phyloP scores from a whole-genome alignment of 2,888 invertebrate genomes.

The Galeruca laticollis region DNA sequence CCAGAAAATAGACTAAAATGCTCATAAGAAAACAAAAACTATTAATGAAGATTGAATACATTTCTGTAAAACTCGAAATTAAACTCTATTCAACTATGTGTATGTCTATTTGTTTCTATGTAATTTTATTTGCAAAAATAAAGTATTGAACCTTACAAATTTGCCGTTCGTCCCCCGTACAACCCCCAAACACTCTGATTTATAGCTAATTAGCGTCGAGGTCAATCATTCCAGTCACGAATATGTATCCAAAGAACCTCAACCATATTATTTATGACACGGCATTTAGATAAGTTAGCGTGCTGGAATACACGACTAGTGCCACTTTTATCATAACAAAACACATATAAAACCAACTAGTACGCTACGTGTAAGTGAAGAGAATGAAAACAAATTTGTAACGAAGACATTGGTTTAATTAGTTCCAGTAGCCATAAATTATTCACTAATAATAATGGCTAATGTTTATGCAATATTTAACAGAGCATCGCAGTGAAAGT shows the following conservation, averaged over 20 bases:
- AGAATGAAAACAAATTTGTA: constrained; percentile 11
- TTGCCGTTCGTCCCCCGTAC: constrained; percentile 31
- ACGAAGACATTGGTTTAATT: constrained; percentile 1
- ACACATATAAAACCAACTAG: constrained; percentile 46
- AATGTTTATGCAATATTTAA: too few relatives aligned
- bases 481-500: too few relatives aligned
- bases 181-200: constrained; percentile 44
- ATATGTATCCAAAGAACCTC: constrained; percentile 46
- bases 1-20: too few relatives aligned
- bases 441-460: not conserved
- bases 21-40: too few relatives aligned
- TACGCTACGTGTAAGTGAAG: not conserved
- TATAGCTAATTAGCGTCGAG: constrained; percentile 52
- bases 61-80: too few relatives aligned
- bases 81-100: too few relatives aligned
- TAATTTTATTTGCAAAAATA: too few relatives aligned
- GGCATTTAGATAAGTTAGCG: constrained; percentile 57
- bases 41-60: too few relatives aligned
- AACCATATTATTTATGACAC: constrained; percentile 57
- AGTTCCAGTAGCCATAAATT: not conserved
- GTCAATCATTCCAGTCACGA: constrained; percentile 57
- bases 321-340: constrained; percentile 56
- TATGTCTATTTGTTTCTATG: too few relatives aligned
- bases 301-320: constrained; percentile 48
- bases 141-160: constrained; percentile 2